Conservation (phyloP, 2,797 vertebrate species). For the Todus mexicanus region DNA sequence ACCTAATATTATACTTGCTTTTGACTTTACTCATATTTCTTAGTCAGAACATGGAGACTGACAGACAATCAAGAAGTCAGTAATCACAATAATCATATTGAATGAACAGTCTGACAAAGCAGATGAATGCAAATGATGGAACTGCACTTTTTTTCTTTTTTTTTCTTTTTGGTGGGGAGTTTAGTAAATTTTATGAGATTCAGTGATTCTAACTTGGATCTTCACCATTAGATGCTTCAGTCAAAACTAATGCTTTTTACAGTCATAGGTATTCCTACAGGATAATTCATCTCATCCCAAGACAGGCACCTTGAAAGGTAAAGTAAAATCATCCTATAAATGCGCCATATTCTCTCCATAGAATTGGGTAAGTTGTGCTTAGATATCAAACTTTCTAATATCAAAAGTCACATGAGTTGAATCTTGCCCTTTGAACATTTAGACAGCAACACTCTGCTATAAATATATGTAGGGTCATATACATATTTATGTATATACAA, state of each 20-base stretch:
- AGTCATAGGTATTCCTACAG: neutral
- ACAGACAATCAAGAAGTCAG: neutral
- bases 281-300: neutral
- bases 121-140: neutral
- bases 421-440: neutral
- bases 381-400: neutral
- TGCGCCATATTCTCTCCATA: neutral
- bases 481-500: neutral
- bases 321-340: neutral
- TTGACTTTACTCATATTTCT: neutral
- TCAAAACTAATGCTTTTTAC: neutral
- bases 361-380: neutral
- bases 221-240: neutral
- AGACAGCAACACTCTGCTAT: neutral
- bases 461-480: neutral
- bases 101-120: neutral
- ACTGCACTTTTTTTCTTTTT: neutral
- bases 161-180: neutral
- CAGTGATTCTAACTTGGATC: neutral
- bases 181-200: neutral
- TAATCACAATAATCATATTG: neutral
- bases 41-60: neutral
- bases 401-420: neutral
- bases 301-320: neutral
- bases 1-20: neutral